Conservation (phyloP, 2,888 invertebrate species). For the Vanessa cardui region DNA sequence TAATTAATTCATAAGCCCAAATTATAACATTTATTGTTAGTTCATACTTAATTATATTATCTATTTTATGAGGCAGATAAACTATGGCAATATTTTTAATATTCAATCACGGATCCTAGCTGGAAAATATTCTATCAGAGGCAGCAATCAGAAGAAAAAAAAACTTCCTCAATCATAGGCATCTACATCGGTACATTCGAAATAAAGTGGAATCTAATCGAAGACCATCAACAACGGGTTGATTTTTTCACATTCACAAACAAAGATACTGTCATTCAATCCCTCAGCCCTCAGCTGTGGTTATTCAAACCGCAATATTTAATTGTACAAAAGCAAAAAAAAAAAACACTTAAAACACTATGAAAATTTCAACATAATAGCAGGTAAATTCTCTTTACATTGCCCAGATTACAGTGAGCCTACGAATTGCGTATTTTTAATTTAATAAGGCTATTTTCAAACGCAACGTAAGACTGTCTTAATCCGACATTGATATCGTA, state of each 20-base stretch:
- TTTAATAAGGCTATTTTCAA: slow-evolving; percentile 20
- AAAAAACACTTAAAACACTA: slow-evolving; percentile 55
- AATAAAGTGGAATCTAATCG: slow-evolving; percentile 20
- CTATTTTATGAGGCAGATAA: too few relatives aligned
- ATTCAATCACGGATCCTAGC: too few relatives aligned
- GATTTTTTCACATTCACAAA: slow-evolving; percentile 30
- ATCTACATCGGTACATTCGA: neutral
- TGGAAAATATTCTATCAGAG: too few relatives aligned
- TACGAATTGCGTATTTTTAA: slow-evolving; percentile 31
- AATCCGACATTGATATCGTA: neutral
- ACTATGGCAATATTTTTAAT: too few relatives aligned
- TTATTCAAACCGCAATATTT: slow-evolving; percentile 59
- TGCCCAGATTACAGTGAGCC: slow-evolving; percentile 44
- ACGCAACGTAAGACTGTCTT: slow-evolving; percentile 3
- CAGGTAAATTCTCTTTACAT: slow-evolving; percentile 53
- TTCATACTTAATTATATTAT: too few relatives aligned
- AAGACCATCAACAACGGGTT: slow-evolving; percentile 33
- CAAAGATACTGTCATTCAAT: slow-evolving; percentile 66
- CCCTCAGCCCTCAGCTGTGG: slow-evolving; percentile 60
- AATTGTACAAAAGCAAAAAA: slow-evolving; percentile 60
- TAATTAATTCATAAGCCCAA: too few relatives aligned
- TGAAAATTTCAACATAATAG: slow-evolving; percentile 61
- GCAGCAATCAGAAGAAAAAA: too few relatives aligned
- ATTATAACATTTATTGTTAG: too few relatives aligned
- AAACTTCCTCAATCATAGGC: neutral